A percentile compares a stretch with the other conserved stretches of the same genome.
Conservation (phyloP, 2,888 invertebrate genomes). For the Xylota segnis region DNA sequence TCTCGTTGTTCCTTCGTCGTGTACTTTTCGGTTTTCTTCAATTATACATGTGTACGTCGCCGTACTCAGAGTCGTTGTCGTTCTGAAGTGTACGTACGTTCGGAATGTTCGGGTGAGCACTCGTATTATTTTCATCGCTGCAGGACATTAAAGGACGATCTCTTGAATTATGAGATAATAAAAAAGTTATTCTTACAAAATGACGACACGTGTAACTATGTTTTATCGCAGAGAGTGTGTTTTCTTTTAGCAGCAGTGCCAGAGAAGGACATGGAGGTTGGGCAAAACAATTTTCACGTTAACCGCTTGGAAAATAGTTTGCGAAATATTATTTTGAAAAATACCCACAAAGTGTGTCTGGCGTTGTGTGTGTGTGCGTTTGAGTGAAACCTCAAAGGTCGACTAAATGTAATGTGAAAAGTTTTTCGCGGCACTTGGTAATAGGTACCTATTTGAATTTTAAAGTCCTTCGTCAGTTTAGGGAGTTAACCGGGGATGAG, state of each 20-base stretch:
- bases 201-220: slow-evolving; percentile 76
- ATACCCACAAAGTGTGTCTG: background rate
- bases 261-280: background rate
- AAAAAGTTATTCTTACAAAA: slow-evolving; percentile 76
- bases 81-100: slow-evolving; percentile 44
- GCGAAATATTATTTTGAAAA: slow-evolving; percentile 24
- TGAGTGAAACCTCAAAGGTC: slow-evolving; percentile 5
- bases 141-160: slow-evolving; percentile 76
- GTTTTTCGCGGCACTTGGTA: slow-evolving; percentile 35
- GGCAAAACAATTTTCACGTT: slow-evolving; percentile 60
- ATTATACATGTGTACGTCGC: slow-evolving; percentile 69
- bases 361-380: background rate
- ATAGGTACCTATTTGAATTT: slow-evolving; percentile 51
- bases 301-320: slow-evolving; percentile 74
- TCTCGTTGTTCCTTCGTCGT: slow-evolving; percentile 16
- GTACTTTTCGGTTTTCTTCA: slow-evolving; percentile 44
- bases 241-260: background rate
- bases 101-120: slow-evolving; percentile 59
- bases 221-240: slow-evolving; percentile 47
- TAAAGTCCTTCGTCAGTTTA: slow-evolving; percentile 35
- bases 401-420: slow-evolving; percentile 48
- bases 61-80: slow-evolving; percentile 21
- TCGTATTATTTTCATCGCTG: slow-evolving; percentile 74
- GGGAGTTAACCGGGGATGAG: slow-evolving; percentile 7
- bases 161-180: slow-evolving; percentile 76